These are phyloP conservation scores for Brienomyrus longianalis DNA, from an alignment of 2,113 vertebrate genomes.

Conservation along the genomic window DNA sequence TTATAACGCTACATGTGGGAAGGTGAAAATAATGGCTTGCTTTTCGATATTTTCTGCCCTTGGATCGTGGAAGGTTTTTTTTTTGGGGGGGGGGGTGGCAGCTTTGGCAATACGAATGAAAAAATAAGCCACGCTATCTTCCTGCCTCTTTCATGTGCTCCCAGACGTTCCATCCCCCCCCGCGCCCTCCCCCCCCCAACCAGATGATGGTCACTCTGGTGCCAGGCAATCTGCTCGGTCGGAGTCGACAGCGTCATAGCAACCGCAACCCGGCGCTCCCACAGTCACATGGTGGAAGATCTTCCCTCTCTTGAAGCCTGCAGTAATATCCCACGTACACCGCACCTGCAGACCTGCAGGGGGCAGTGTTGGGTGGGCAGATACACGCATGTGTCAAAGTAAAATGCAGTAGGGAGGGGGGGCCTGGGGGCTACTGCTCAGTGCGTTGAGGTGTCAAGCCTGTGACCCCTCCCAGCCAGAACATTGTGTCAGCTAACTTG, in stretches of 20 bases:
- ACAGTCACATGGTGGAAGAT: constrained; percentile 57
- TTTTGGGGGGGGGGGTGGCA: not conserved
- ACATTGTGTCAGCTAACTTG: constrained; percentile 63
- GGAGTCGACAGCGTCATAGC: constrained; percentile 46
- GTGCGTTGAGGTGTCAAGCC: not conserved
- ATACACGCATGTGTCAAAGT: not conserved
- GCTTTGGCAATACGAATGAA: constrained; percentile 9
- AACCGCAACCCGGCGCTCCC: constrained; percentile 4
- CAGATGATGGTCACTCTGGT: constrained; percentile 69
- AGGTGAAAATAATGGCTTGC: not conserved
- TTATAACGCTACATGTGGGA: not conserved
- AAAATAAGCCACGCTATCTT: constrained; percentile 30
- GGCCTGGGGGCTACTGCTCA: not conserved
- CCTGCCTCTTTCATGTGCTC: constrained; percentile 30
- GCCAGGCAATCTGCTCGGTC: constrained; percentile 74
- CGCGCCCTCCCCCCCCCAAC: constrained; percentile 43
- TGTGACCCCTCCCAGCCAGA: constrained; percentile 43
- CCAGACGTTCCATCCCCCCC: constrained; percentile 27
- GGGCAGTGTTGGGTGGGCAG: not conserved
- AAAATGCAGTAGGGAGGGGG: not conserved
- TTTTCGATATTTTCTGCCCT: constrained; percentile 15
- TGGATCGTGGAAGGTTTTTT: constrained; percentile 18
- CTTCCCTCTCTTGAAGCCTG: constrained; percentile 17
- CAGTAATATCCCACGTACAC: not conserved
- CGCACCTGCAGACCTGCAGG: not conserved